A percentile compares a stretch with the other conserved stretches of the same genome.
These are phyloP conservation scores for Lutjanus erythropterus DNA, from an alignment of 2,113 vertebrate species.

Conservation along the genomic window DNA sequence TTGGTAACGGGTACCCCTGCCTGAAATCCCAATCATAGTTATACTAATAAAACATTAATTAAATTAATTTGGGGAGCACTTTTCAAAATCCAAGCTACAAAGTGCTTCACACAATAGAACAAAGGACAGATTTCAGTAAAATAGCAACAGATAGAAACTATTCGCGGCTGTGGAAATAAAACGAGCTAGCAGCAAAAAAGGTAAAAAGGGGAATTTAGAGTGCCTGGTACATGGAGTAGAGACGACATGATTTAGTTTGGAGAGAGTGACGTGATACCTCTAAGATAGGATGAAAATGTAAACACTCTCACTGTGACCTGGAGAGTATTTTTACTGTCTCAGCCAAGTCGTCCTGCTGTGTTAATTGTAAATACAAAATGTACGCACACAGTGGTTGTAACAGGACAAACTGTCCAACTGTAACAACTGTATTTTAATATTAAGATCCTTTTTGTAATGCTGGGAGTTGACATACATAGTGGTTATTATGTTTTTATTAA, in stretches of 20 bases:
- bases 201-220: background rate
- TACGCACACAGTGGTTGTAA: background rate
- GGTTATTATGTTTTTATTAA: background rate
- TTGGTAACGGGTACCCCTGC: background rate
- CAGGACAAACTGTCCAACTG: background rate
- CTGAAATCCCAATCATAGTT: background rate
- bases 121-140: background rate
- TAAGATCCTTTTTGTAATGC: background rate
- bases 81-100: background rate
- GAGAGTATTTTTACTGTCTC: conserved; percentile 46
- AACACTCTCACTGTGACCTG: conserved; percentile 54
- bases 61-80: background rate
- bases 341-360: conserved; percentile 23
- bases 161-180: no score
- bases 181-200: background rate
- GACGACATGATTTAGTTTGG: conserved; percentile 44
- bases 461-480: background rate
- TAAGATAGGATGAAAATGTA: conserved; percentile 44
- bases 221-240: background rate
- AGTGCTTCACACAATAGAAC: background rate
- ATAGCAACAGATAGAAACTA: no score
- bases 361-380: conserved; percentile 24
- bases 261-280: conserved; percentile 49
- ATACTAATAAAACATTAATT: background rate
- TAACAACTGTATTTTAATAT: background rate